Evolutionary conservation across 1,140 invertebrate genomes (phyloP).

Genomic region (Cecropterus lyciades): DNA sequence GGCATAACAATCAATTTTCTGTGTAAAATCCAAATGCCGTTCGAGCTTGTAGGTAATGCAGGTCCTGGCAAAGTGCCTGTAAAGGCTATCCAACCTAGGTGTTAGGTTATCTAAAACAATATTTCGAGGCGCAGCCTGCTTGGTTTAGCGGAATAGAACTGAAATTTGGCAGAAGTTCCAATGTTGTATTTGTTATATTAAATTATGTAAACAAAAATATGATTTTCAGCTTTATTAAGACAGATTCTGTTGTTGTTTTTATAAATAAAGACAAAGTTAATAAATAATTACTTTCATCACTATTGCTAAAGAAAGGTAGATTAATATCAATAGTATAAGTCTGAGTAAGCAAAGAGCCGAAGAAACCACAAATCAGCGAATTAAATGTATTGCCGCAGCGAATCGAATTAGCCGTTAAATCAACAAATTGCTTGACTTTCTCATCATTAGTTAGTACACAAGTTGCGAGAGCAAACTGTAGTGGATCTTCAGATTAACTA

Average conservation of each 20-base stretch:
- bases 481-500: constrained; percentile 30
- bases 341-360: constrained; percentile 4
- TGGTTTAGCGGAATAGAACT: constrained; percentile 18
- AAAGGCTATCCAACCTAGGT: constrained; percentile 26
- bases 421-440: constrained; percentile 39
- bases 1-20: constrained; percentile 24
- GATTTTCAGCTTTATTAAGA: too few species aligned
- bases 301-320: too few species aligned
- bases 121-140: constrained; percentile 27
- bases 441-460: constrained; percentile 40
- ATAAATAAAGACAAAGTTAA: background rate
- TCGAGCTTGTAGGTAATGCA: constrained; percentile 19
- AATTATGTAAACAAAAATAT: background rate
- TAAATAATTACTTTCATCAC: background rate
- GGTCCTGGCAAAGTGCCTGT: constrained; percentile 26
- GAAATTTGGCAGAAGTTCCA: constrained; percentile 22
- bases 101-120: constrained; percentile 34
- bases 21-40: constrained; percentile 22
- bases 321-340: background rate
- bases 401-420: constrained; percentile 37
- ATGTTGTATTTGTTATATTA: background rate
- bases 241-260: background rate
- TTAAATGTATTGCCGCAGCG: constrained; percentile 22
- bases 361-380: constrained; percentile 23
- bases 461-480: constrained; percentile 28